phyloP scores from a whole-genome alignment of 2,797 vertebrate species.

The Scleropages formosus region DNA sequence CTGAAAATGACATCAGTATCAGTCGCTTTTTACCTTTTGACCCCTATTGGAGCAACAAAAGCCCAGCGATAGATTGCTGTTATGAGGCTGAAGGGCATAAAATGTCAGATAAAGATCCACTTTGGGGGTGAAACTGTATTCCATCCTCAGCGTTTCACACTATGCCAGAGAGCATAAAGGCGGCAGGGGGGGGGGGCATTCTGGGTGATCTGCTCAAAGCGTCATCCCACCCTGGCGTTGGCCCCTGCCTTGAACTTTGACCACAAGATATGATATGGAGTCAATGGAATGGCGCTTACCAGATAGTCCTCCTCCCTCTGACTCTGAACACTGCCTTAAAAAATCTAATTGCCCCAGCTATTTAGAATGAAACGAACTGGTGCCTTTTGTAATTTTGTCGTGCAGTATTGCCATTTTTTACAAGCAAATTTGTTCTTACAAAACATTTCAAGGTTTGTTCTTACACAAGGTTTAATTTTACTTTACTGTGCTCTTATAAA shows the following conservation, averaged over 20 bases:
- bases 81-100: conserved; percentile 64
- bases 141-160: conserved; percentile 54
- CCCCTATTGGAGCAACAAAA: conserved; percentile 69
- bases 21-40: conserved; percentile 63
- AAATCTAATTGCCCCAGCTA: not conserved
- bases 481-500: too few relatives aligned
- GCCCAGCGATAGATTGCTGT: conserved; percentile 70
- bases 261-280: conserved; percentile 18
- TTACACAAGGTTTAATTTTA: too few relatives aligned
- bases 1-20: conserved; percentile 65
- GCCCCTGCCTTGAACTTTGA: conserved; percentile 19
- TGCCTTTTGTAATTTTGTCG: not conserved
- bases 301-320: conserved; percentile 7
- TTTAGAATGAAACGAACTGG: not conserved
- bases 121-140: conserved; percentile 46
- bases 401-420: too few relatives aligned
- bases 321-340: too few relatives aligned
- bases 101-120: conserved; percentile 57
- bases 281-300: conserved; percentile 16
- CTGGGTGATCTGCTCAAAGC: conserved; percentile 19
- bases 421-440: too few relatives aligned
- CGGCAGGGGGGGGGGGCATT: conserved; percentile 17
- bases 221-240: not conserved
- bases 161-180: conserved; percentile 42
- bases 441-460: too few relatives aligned